Percentiles rank a stretch among this genome's conserved stretches.
Conservation (phyloP, 2,888 invertebrate genomes). For the Tetragnatha montana region DNA sequence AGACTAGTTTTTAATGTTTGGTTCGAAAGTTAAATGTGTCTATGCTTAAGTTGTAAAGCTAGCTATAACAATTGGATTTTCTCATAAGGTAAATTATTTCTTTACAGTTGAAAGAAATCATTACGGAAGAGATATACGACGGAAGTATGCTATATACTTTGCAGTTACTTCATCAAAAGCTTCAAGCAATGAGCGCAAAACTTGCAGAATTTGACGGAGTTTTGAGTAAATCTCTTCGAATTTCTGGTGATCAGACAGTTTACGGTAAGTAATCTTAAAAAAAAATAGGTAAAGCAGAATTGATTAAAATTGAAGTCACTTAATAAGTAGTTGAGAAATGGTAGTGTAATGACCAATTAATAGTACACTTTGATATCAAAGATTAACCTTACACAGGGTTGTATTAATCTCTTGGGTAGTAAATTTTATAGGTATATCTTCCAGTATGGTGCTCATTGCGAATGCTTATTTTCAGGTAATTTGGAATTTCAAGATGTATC, state of each 20-base stretch:
- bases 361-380: too few relatives aligned
- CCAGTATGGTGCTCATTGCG: too few relatives aligned
- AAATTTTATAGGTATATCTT: too few relatives aligned
- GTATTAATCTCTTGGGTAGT: too few relatives aligned
- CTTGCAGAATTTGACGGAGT: constrained; percentile 24
- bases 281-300: too few relatives aligned
- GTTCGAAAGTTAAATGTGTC: not conserved
- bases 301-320: too few relatives aligned
- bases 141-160: constrained; percentile 39
- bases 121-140: constrained; percentile 50
- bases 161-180: constrained; percentile 29
- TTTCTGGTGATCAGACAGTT: constrained; percentile 53
- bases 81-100: too few relatives aligned
- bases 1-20: not conserved
- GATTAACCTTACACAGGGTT: too few relatives aligned
- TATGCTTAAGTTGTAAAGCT: not conserved
- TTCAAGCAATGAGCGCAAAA: constrained; percentile 14
- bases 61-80: not conserved
- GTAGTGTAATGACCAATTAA: too few relatives aligned
- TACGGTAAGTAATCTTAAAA: constrained; percentile 36
- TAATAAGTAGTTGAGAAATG: too few relatives aligned
- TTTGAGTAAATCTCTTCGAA: constrained; percentile 38
- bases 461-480: constrained; percentile 29
- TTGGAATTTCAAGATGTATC: constrained; percentile 57
- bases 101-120: constrained; percentile 45